Base-by-base conservation (phyloP, 2,113 vertebrate species). In the Xiphophorus maculatus region DNA sequence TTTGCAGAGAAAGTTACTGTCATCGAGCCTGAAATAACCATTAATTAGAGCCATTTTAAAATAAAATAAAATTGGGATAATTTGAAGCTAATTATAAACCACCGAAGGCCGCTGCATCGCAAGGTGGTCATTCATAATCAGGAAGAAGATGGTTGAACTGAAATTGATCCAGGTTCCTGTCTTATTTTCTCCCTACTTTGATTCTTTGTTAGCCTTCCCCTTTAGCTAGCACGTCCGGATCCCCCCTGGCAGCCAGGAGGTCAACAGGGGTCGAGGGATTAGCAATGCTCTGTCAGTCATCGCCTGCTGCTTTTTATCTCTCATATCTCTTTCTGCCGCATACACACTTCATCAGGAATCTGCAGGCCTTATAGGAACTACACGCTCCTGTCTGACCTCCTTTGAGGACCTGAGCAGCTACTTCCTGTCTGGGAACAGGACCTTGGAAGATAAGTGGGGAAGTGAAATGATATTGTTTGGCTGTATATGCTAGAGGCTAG, bases 351-450 rank as follows among this genome's bases (percentile, higher is more conserved):
- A 90, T 88, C 83, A 69, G 82, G 35, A 73, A 81, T 87, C 76
- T 76, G 74, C 81, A 85, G 79, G 72, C 58, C 77, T 74, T 73
- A 75, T 42, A 88, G 82, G 29, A 82, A 72, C 73, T 83, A 72
- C 61, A 54, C 27, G 14, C 61, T 9, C 32, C 42, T 29, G 73
- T 54, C 65, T 9, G 63, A 75, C 67, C 82, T 73, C 75, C 63
- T 69, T 32, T 64, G 13, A 76, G 29, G 19, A 28, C 66, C 0
- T 58, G 12, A 19, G 48, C 69, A 17, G 76, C 48, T 19, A 85
- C 84, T 89, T 89, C 90, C 90, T 85, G 87, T 80, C 73, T 81
- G 62, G 37, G 3, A 81, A 79, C 62, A 35, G 85, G 81, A 83
- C 84, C 70, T 69, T 65, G 64, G 74, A 51, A 84, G 86, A 84